phyloP scores from a whole-genome alignment of 2,888 invertebrate species.

The Cataglyphis cursor region DNA sequence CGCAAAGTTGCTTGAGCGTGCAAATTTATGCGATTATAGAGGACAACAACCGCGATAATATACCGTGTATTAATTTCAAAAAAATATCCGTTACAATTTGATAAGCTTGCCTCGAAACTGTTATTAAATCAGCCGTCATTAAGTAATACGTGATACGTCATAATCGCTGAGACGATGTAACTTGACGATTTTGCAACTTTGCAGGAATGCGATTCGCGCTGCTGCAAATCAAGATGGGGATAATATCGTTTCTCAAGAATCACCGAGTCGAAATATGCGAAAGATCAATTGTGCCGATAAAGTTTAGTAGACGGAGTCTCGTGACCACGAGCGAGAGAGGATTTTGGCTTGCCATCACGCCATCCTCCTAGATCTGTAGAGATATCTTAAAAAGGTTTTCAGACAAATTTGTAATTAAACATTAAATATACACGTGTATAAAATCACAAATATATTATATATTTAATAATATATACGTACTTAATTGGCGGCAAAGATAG shows the following conservation, averaged over 20 bases:
- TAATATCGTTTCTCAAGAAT: slow-evolving; percentile 87
- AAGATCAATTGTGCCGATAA: slow-evolving; percentile 80
- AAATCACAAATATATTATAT: not conserved
- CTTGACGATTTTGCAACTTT: slow-evolving; percentile 71
- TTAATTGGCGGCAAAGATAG: not conserved
- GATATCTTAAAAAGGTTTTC: not conserved
- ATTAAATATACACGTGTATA: not conserved
- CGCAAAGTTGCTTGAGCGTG: not conserved
- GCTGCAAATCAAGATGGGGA: slow-evolving; percentile 88
- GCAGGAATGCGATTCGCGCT: slow-evolving; percentile 88
- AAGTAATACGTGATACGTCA: not conserved
- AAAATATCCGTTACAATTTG: slow-evolving; percentile 8
- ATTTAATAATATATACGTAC: not conserved
- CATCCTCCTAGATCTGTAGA: slow-evolving; percentile 37
- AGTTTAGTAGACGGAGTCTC: slow-evolving; percentile 83
- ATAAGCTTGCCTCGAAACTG: not conserved
- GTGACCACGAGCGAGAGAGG: slow-evolving; percentile 83
- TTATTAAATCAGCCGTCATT: not conserved
- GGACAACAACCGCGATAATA: slow-evolving; percentile 4
- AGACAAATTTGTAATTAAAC: not conserved
- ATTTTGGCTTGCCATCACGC: slow-evolving; percentile 80
- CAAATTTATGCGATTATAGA: slow-evolving; percentile 25
- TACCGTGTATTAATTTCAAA: not conserved
- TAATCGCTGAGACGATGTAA: not conserved
- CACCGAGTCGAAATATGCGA: slow-evolving; percentile 80